phyloP scores from a whole-genome alignment of 1,140 invertebrate species.

The Bombus turneri region DNA sequence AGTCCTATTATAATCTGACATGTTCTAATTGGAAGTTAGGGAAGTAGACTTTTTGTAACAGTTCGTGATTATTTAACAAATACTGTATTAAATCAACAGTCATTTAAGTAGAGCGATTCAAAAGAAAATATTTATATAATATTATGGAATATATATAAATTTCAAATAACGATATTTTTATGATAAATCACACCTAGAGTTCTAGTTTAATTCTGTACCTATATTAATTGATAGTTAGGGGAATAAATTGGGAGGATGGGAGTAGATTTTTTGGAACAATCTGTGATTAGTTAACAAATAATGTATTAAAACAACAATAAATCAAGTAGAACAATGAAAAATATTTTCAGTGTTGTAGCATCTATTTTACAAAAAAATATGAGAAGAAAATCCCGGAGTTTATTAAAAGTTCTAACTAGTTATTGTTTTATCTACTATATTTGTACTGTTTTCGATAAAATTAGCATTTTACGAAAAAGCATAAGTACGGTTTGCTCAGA shows the following conservation, averaged over 20 bases:
- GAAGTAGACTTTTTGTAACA: neutral
- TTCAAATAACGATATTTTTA: neutral
- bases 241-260: no score
- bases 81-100: neutral
- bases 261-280: neutral
- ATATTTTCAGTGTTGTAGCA: neutral
- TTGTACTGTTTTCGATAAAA: constrained; percentile 8
- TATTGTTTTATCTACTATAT: neutral
- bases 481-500: constrained; percentile 7
- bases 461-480: constrained; percentile 9
- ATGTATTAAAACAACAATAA: neutral
- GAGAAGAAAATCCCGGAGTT: neutral
- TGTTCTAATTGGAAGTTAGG: neutral
- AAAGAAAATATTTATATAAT: neutral
- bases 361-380: neutral
- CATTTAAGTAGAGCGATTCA: neutral
- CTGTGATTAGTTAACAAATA: neutral
- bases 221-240: no score
- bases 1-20: neutral
- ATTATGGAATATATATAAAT: neutral
- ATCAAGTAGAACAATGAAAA: neutral
- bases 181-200: neutral
- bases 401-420: neutral
- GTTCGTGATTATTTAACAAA: neutral
- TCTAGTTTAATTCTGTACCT: neutral